Evolutionary conservation across 2,888 invertebrate genomes (phyloP).

Genomic region (Watsonalla cultraria): DNA sequence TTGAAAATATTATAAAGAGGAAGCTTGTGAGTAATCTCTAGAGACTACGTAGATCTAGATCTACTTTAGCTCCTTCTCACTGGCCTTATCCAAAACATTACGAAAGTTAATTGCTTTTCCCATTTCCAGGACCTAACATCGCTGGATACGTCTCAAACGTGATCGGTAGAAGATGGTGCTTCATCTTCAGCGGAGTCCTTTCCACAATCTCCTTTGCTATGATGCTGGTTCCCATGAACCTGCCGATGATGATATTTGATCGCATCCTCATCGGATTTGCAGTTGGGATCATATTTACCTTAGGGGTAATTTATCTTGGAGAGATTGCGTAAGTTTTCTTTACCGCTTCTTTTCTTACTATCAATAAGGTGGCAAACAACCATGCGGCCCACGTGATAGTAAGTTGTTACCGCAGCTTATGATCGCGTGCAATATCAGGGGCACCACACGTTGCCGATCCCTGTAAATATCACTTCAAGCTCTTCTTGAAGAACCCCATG

Average conservation of each 20-base stretch:
- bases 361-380: too few species aligned
- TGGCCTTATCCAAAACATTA: neutral
- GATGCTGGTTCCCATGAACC: neutral
- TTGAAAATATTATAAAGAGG: too few species aligned
- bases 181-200: neutral
- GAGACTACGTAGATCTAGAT: too few species aligned
- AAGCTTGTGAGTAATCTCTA: too few species aligned
- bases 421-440: too few species aligned
- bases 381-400: too few species aligned
- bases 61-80: too few species aligned
- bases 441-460: too few species aligned
- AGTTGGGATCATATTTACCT: slow-evolving; percentile 21
- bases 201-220: neutral
- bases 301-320: slow-evolving; percentile 34
- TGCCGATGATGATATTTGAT: neutral
- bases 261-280: slow-evolving; percentile 26
- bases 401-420: too few species aligned
- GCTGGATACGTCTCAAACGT: neutral
- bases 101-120: too few species aligned
- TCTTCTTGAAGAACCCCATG: too few species aligned
- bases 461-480: too few species aligned
- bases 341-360: neutral
- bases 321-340: slow-evolving; percentile 37
- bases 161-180: neutral
- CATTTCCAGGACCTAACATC: neutral